phyloP scores from a whole-genome alignment of 2,113 vertebrate species.

The Microtus pennsylvanicus region DNA sequence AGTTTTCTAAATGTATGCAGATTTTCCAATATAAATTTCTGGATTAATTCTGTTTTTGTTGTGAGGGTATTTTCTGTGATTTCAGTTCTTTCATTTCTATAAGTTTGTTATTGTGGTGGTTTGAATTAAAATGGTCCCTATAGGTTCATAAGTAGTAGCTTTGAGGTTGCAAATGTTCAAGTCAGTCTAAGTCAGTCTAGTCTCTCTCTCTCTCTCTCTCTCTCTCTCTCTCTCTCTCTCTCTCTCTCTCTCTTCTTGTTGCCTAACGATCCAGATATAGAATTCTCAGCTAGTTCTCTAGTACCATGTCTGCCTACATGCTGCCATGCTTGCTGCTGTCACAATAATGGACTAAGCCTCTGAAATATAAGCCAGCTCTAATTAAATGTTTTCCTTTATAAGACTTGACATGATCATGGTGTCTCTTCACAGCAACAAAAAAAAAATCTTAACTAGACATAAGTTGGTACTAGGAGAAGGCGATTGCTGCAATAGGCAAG shows the following conservation, averaged over 20 bases:
- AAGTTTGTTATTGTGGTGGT: neutral
- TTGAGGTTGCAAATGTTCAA: neutral
- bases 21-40: conserved; percentile 20
- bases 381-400: neutral
- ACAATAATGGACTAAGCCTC: neutral
- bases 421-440: too few species aligned
- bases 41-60: neutral
- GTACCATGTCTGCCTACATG: neutral
- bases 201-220: too few species aligned
- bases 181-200: neutral
- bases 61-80: neutral
- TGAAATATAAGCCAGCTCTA: neutral
- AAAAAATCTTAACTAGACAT: neutral
- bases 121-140: neutral
- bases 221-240: too few species aligned
- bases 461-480: neutral
- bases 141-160: neutral
- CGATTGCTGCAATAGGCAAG: neutral
- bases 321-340: neutral
- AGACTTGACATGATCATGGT: too few species aligned
- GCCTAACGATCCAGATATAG: neutral
- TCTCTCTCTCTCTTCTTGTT: neutral
- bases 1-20: neutral
- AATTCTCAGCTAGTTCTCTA: neutral
- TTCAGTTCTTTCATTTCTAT: conserved; percentile 38